Evolutionary conservation across 2,113 vertebrate genomes (phyloP).

Genomic region (Arothron firmamentum): DNA sequence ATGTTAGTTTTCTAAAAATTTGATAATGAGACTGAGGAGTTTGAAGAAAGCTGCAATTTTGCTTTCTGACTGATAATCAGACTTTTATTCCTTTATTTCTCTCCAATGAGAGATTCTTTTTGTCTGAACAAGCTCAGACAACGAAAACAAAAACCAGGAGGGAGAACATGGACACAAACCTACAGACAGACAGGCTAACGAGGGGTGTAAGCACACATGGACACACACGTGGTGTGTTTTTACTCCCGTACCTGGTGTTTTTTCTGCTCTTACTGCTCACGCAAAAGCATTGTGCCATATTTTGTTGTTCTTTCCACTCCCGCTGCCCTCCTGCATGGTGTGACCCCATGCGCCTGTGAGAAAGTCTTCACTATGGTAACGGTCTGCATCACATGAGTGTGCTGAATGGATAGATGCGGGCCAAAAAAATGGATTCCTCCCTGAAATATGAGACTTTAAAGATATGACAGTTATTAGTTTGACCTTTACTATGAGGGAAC

Average conservation of each 20-base stretch:
- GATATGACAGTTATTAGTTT: neutral
- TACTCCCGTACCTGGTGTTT: neutral
- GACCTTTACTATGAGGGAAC: neutral
- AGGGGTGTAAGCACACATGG: neutral
- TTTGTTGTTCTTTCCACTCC: conserved; percentile 34
- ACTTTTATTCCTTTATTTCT: no score
- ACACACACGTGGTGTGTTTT: conserved; percentile 1
- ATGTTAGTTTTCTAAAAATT: no score
- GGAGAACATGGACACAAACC: no score
- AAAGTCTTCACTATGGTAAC: conserved; percentile 23
- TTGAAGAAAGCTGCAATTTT: conserved; percentile 43
- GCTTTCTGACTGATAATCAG: conserved; percentile 12
- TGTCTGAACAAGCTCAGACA: no score
- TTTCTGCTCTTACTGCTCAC: conserved; percentile 9
- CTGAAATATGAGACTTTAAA: no score
- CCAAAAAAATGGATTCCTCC: neutral
- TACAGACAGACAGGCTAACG: neutral
- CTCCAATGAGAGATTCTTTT: no score
- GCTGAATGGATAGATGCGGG: neutral
- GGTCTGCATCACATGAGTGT: conserved; percentile 2
- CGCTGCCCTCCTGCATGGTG: conserved; percentile 16
- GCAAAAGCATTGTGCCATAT: conserved; percentile 15
- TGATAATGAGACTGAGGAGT: neutral
- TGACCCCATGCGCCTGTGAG: conserved; percentile 1
- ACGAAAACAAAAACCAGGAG: neutral